Percentiles rank a stretch among this genome's conserved stretches.
Conservation (phyloP, 2,113 vertebrate genomes). For the Hydropotes inermis region DNA sequence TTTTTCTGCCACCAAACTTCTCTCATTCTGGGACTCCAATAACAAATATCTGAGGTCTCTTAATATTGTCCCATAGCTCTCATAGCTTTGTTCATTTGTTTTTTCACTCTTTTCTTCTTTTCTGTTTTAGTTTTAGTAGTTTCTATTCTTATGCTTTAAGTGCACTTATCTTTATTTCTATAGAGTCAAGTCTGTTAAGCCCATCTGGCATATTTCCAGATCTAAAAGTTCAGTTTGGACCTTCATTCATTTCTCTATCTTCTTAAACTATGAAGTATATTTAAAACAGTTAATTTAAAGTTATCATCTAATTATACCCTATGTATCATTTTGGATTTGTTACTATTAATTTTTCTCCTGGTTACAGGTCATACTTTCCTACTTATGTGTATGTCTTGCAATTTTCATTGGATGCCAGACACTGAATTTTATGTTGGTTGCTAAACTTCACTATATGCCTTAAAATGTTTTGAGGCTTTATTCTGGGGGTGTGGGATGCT, state of each 20-base stretch:
- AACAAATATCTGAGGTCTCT: background rate
- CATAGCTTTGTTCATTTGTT: background rate
- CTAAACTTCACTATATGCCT: background rate
- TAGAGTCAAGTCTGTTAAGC: background rate
- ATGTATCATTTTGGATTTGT: background rate
- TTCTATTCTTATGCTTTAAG: background rate
- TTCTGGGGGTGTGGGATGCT: background rate
- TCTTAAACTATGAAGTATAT: background rate
- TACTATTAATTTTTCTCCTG: background rate
- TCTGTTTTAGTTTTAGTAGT: background rate
- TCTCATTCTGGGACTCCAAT: background rate
- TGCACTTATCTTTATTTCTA: background rate
- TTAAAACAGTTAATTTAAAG: background rate
- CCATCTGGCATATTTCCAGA: background rate
- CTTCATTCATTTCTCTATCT: background rate
- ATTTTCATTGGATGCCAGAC: background rate
- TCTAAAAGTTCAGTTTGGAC: background rate
- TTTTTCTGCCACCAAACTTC: background rate
- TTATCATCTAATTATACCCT: background rate
- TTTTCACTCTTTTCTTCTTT: background rate
- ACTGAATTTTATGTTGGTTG: background rate
- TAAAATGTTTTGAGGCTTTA: background rate
- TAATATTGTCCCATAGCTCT: background rate
- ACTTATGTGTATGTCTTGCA: background rate
- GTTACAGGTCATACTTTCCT: background rate